phyloP scores from a whole-genome alignment of 37 sponge, comb jelly and placozoan genomes.

The Dysidea cf. avara region DNA sequence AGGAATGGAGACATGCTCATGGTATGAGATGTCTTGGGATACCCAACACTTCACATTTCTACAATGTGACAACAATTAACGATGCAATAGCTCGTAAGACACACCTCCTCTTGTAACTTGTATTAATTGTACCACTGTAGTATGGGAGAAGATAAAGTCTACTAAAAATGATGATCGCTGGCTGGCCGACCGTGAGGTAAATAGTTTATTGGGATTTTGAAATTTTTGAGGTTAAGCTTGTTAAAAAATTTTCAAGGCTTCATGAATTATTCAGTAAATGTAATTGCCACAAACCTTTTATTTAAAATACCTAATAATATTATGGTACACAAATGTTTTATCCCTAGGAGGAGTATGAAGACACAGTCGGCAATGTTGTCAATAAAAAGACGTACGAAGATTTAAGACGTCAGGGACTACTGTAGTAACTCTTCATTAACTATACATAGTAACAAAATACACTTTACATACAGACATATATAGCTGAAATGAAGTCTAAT shows the following conservation, averaged over 20 bases:
- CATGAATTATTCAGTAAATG: too few relatives aligned
- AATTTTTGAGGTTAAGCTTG: too few relatives aligned
- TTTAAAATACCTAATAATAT: too few relatives aligned
- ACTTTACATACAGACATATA: too few relatives aligned
- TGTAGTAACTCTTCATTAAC: conserved; percentile 24
- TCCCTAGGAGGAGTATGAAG: conserved; percentile 91
- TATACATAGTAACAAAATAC: too few relatives aligned
- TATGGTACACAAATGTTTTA: too few relatives aligned
- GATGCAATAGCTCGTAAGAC: conserved; percentile 87
- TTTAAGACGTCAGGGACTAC: conserved; percentile 86
- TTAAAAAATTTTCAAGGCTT: too few relatives aligned
- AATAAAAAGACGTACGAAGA: conserved; percentile 91
- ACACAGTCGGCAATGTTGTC: conserved; percentile 95
- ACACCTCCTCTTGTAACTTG: not conserved
- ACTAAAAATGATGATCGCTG: conserved; percentile 47
- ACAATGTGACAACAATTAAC: conserved; percentile 87
- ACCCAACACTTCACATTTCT: conserved; percentile 99
- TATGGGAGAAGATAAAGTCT: conserved; percentile 84
- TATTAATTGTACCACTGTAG: conserved; percentile 23
- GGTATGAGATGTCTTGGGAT: conserved; percentile 99
- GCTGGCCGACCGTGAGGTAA: conserved; percentile 30
- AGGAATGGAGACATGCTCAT: conserved; percentile 99
- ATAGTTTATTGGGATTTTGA: not conserved
- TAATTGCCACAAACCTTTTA: too few relatives aligned
- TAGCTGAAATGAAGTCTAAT: too few relatives aligned